Percentiles rank a stretch among this genome's conserved stretches.
phyloP scores from a whole-genome alignment of 2,113 vertebrate genomes.

The Aphyosemion australe region DNA sequence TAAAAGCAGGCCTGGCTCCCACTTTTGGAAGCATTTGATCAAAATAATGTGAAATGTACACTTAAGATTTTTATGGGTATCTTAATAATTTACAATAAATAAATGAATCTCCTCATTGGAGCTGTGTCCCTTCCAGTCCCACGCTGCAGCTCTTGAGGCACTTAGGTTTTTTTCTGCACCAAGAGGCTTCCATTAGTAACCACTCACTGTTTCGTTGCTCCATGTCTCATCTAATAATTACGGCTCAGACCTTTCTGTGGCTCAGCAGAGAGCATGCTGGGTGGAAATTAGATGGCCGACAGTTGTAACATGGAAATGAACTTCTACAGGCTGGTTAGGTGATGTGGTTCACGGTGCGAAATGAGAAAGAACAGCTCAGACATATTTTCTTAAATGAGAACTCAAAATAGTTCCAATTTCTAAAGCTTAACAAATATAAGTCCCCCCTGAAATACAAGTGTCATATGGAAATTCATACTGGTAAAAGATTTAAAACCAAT shows the following conservation, averaged over 20 bases:
- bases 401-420: no score
- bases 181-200: constrained; percentile 30
- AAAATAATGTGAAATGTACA: no score
- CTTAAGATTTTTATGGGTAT: neutral
- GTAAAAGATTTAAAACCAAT: no score
- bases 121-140: constrained; percentile 6
- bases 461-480: no score
- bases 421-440: no score
- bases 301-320: constrained; percentile 20
- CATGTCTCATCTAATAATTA: constrained; percentile 25
- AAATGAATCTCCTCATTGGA: no score
- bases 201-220: constrained; percentile 9
- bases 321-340: neutral
- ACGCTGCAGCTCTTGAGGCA: constrained; percentile 12
- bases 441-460: no score
- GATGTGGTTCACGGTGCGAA: neutral
- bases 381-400: no score
- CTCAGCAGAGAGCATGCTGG: constrained; percentile 42
- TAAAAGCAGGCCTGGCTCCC: no score
- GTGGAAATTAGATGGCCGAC: constrained; percentile 28
- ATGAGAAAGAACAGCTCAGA: neutral
- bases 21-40: neutral
- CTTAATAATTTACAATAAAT: neutral
- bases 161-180: constrained; percentile 18
- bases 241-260: constrained; percentile 27